phyloP scores from a whole-genome alignment of 2,113 vertebrate genomes.

The Gila orcuttii region DNA sequence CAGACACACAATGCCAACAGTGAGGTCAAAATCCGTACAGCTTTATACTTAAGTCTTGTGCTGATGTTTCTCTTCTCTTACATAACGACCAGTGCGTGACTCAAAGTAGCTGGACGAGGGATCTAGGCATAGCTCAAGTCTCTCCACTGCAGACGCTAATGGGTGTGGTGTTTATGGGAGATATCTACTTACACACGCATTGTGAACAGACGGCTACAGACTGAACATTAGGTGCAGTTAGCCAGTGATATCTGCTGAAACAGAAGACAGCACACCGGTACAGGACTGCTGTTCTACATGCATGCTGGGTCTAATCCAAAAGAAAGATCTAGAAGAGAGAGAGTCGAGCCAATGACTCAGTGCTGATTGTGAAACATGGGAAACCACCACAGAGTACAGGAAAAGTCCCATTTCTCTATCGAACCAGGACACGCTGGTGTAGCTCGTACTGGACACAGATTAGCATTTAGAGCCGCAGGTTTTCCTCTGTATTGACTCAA shows the following conservation, averaged over 20 bases:
- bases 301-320: conserved; percentile 3
- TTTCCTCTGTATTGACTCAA: neutral
- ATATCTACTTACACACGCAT: conserved; percentile 20
- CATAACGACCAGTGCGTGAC: conserved; percentile 30
- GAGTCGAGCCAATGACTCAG: conserved; percentile 43
- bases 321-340: neutral
- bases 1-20: neutral
- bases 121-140: neutral
- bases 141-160: neutral
- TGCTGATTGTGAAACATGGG: conserved; percentile 49
- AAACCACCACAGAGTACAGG: conserved; percentile 43
- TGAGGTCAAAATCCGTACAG: neutral
- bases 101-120: neutral
- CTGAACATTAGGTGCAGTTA: neutral
- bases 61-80: conserved; percentile 20
- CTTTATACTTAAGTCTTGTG: neutral
- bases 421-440: neutral
- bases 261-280: neutral
- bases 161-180: conserved; percentile 15
- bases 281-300: neutral
- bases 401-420: conserved; percentile 50
- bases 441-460: neutral
- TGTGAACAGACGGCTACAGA: neutral
- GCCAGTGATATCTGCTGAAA: neutral
- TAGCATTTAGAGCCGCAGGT: neutral